phyloP scores from a whole-genome alignment of 2,888 invertebrate species.

The Mechanitis messenoides region DNA sequence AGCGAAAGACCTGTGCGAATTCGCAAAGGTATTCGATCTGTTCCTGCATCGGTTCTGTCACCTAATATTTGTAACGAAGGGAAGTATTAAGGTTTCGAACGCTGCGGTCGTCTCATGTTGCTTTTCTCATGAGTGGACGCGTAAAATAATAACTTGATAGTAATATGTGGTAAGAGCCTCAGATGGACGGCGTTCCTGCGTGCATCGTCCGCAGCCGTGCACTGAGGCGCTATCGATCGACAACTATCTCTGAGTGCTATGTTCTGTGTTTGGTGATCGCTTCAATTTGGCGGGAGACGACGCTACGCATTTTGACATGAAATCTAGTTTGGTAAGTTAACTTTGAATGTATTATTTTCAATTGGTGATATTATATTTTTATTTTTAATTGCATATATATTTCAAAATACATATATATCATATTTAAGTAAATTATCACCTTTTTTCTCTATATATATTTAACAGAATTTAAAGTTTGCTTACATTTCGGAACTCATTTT shows the following conservation, averaged over 20 bases:
- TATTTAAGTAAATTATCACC: neutral
- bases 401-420: neutral
- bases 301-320: slow-evolving; percentile 37
- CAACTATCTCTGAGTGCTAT: slow-evolving; percentile 55
- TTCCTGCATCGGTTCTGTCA: slow-evolving; percentile 62
- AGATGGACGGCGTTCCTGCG: slow-evolving; percentile 51
- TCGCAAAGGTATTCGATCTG: slow-evolving; percentile 53
- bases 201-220: slow-evolving; percentile 53
- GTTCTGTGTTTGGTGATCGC: slow-evolving; percentile 60
- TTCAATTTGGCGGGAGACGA: slow-evolving; percentile 65
- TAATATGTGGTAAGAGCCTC: slow-evolving; percentile 64
- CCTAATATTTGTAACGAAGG: slow-evolving; percentile 74
- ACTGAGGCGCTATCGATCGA: slow-evolving; percentile 69
- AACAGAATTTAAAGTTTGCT: no score
- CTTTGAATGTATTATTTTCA: slow-evolving; percentile 7
- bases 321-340: slow-evolving; percentile 31
- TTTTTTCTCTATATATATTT: no score
- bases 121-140: slow-evolving; percentile 77
- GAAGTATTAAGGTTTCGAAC: slow-evolving; percentile 76
- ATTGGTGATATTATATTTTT: neutral
- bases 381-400: neutral
- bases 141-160: slow-evolving; percentile 75
- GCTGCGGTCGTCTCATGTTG: slow-evolving; percentile 75
- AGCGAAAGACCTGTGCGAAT: slow-evolving; percentile 45
- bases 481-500: neutral